Evolutionary conservation across 2,797 vertebrate genomes (phyloP), one percentile per base, ranked within the genome.

Genomic region (Podargus strigoides): DNA sequence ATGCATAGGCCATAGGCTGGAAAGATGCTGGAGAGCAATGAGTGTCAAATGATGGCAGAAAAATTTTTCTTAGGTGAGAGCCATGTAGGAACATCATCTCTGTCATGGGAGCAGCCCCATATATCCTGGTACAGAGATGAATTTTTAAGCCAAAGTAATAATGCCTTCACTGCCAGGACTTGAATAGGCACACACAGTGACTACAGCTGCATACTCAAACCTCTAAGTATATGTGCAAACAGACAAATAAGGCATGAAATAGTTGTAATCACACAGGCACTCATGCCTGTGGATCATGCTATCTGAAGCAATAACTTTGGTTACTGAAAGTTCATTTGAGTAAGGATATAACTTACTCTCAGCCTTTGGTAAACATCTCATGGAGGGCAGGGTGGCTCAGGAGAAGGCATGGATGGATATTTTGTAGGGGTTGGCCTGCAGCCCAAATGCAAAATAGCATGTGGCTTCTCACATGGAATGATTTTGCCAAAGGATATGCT

Each of bases 241-340:
- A 87, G 67, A 49, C 32, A 92, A 93, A 74, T 82, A 93, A 95
- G 68, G 72, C 89, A 68, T 84, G 37, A 91, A 85, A 72, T 52
- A 81, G 42, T 58, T 52, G 21, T 85, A 73, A 60, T 82, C 18
- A 3, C 41, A 34, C 4, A 76, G 50, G 47, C 52, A 74, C 12
- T 90, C 15, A 9, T 93, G 56, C 59, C 63, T 56, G 27, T 78
- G 63, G 9, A 8, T 81, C 13, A 5, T 47, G 41, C 67, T 92
- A 34, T 36, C 56, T 87, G 63, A 87, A 94, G 70, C 67, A 90
- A 24, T 73, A 79, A 73, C 52, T 91, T 81, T 21, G 41, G 11
- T 89, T 73, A 64, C 56, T 70, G 46, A 22, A 92, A 74, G 44
- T 88, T 89, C 47, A 28, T 87, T 85, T 86, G 32, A 86, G 42